phyloP scores from a whole-genome alignment of 2,888 invertebrate species.

The Ectemnius lituratus region DNA sequence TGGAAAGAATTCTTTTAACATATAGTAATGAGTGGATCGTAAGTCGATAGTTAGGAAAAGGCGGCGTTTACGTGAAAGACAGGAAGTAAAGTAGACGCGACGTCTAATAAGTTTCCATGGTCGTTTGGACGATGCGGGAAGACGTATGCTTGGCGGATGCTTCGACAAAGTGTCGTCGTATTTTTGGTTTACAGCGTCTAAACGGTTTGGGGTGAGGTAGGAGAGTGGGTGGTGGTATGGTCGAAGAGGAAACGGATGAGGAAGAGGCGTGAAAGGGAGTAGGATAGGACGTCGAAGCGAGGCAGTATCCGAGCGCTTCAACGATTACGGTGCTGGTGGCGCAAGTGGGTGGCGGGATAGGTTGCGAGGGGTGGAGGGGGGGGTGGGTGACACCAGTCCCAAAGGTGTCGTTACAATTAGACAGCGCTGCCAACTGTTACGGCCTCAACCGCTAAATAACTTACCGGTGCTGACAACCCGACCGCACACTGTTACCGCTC shows the following conservation, averaged over 20 bases:
- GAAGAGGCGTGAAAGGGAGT: slow-evolving; percentile 14
- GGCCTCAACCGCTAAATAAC: slow-evolving; percentile 75
- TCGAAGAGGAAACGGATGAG: slow-evolving; percentile 22
- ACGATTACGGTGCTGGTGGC: slow-evolving; percentile 54
- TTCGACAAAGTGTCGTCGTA: slow-evolving; percentile 70
- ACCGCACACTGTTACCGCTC: slow-evolving; percentile 69
- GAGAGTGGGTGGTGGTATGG: slow-evolving; percentile 25
- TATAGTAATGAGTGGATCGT: too few relatives aligned
- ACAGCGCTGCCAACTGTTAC: slow-evolving; percentile 74
- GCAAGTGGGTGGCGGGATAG: slow-evolving; percentile 57
- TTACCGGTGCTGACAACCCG: slow-evolving; percentile 76
- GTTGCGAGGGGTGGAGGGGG: slow-evolving; percentile 39
- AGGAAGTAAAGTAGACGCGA: neutral
- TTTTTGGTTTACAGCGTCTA: slow-evolving; percentile 71
- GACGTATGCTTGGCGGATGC: slow-evolving; percentile 51
- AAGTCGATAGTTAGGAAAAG: too few relatives aligned
- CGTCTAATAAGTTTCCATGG: slow-evolving; percentile 21
- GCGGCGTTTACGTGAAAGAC: neutral
- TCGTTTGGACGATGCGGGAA: slow-evolving; percentile 31
- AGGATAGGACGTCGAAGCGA: slow-evolving; percentile 23
- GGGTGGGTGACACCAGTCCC: slow-evolving; percentile 68
- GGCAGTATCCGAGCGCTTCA: slow-evolving; percentile 64
- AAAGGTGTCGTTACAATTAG: slow-evolving; percentile 77
- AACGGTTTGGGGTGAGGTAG: slow-evolving; percentile 54
- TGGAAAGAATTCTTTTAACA: too few relatives aligned